Percentiles rank a stretch among this genome's conserved stretches.
These are phyloP conservation scores for Dendropsophus ebraccatus DNA, from an alignment of 2,113 vertebrate genomes.

Conservation along the genomic window DNA sequence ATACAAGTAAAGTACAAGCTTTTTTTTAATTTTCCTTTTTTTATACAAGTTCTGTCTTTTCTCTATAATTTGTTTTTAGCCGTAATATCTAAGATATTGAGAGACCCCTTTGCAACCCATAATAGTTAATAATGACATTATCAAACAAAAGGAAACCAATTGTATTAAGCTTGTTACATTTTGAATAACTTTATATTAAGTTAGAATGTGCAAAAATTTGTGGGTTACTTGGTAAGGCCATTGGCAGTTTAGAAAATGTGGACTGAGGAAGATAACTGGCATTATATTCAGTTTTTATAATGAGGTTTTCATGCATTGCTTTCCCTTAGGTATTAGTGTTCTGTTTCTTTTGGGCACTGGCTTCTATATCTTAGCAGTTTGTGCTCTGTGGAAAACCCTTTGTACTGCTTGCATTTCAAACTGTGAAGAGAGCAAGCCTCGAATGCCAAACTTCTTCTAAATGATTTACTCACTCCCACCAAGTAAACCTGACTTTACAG, in stretches of 20 bases:
- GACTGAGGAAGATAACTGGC: background rate
- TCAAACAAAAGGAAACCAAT: background rate
- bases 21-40: too few relatives aligned
- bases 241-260: background rate
- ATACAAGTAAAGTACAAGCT: too few relatives aligned
- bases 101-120: background rate
- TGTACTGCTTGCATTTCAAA: conserved; percentile 41
- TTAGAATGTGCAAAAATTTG: background rate
- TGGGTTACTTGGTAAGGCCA: background rate
- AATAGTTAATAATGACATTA: background rate
- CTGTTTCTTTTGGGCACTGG: conserved; percentile 16
- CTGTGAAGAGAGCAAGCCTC: conserved; percentile 36
- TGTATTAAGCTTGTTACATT: background rate
- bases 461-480: conserved; percentile 48
- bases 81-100: background rate
- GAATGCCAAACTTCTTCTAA: conserved; percentile 52
- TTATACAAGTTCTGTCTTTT: too few relatives aligned
- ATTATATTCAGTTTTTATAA: conserved; percentile 11
- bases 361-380: conserved; percentile 24
- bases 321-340: conserved; percentile 45
- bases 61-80: background rate
- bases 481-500: conserved; percentile 48
- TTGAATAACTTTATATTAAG: background rate
- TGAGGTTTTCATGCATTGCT: conserved; percentile 4
- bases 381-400: conserved; percentile 44